phyloP scores from a whole-genome alignment of 2,888 invertebrate genomes.

The Rotaria macrura region DNA sequence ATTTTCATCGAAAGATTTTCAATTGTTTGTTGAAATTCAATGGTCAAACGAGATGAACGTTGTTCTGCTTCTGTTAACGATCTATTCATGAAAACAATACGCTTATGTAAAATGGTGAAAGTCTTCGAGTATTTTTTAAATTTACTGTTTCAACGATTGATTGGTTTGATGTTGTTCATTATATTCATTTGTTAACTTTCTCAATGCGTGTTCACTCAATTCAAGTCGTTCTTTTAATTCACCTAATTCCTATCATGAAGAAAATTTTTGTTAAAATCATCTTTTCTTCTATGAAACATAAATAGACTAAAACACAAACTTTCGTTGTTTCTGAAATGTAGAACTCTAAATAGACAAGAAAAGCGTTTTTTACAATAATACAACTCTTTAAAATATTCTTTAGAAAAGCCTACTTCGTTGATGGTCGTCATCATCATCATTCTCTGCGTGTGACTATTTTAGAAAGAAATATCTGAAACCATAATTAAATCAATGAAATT shows the following conservation, averaged over 20 bases:
- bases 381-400: not conserved
- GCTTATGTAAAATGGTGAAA: not conserved
- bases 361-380: too few species aligned
- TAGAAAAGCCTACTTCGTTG: not conserved
- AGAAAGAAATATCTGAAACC: not conserved
- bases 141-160: conserved; percentile 20
- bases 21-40: conserved; percentile 20
- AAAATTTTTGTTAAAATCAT: not conserved
- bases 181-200: not conserved
- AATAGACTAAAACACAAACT: not conserved
- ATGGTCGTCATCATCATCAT: not conserved
- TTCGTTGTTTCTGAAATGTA: not conserved
- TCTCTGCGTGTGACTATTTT: not conserved
- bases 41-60: not conserved
- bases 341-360: not conserved
- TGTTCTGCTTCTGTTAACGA: conserved; percentile 59
- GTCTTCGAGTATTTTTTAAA: too few species aligned
- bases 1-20: not conserved
- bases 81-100: conserved; percentile 54
- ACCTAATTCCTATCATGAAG: not conserved
- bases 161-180: not conserved
- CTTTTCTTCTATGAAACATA: not conserved
- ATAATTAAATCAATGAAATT: not conserved
- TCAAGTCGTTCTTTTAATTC: not conserved
- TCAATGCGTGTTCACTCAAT: not conserved